Evolutionary conservation across 2,797 vertebrate genomes (phyloP).

Genomic region (Crax fasciolata): DNA sequence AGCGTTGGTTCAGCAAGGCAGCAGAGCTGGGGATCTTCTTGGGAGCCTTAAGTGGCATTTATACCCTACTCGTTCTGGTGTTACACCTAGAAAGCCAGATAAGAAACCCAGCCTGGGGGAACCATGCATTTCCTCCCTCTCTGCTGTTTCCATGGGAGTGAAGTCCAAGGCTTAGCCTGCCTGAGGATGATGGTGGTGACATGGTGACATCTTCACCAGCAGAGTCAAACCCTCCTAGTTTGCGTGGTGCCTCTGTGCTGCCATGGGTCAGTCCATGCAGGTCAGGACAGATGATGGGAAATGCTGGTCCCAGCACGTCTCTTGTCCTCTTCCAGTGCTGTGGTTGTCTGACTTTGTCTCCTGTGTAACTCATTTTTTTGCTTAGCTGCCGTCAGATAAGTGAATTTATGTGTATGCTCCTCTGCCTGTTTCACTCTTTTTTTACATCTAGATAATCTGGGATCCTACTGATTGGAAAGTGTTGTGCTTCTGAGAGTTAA

Average conservation of each 20-base stretch:
- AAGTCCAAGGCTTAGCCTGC: neutral
- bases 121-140: rapidly evolving
- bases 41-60: neutral
- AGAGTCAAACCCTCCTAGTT: neutral
- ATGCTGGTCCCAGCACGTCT: neutral
- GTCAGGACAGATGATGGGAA: neutral
- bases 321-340: neutral
- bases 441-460: neutral
- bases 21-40: neutral
- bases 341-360: neutral
- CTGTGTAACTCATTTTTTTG: neutral
- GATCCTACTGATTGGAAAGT: neutral
- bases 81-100: neutral
- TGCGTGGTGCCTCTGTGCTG: neutral
- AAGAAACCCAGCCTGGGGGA: neutral
- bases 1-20: neutral
- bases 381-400: neutral
- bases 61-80: neutral
- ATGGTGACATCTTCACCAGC: neutral
- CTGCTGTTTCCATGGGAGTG: neutral
- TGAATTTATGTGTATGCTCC: neutral
- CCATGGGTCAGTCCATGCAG: neutral
- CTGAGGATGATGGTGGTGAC: neutral
- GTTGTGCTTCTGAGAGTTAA: neutral
- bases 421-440: neutral